These are phyloP conservation scores for Drosophila obscura DNA, from an alignment of 1,140 invertebrate species.

Conservation along the genomic window DNA sequence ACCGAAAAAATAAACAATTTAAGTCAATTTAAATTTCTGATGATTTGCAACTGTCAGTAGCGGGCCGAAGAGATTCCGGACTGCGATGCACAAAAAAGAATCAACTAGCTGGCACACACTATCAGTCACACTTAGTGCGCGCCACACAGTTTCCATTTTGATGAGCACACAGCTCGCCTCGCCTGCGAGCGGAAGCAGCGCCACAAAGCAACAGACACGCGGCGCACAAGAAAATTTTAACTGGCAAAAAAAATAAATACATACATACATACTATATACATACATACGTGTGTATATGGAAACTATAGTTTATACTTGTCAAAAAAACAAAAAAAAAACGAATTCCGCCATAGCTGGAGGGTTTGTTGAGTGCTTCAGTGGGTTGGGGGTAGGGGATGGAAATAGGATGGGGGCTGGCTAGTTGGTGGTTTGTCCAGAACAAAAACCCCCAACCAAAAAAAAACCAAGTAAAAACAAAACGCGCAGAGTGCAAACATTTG, in stretches of 20 bases:
- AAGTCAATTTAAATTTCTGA: constrained; percentile 82
- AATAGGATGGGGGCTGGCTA: constrained; percentile 16
- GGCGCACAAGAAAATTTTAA: constrained; percentile 52
- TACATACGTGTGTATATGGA: constrained; percentile 11
- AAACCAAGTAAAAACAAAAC: constrained; percentile 60
- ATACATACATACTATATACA: constrained; percentile 11
- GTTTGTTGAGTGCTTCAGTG: constrained; percentile 29
- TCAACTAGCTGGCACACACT: constrained; percentile 79
- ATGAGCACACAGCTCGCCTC: constrained; percentile 61
- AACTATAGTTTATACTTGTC: constrained; percentile 36
- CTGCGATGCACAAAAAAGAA: constrained; percentile 67
- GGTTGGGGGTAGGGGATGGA: background rate
- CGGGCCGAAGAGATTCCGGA: constrained; percentile 31
- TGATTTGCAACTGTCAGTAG: constrained; percentile 78
- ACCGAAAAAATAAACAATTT: constrained; percentile 74
- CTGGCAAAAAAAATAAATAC: constrained; percentile 35
- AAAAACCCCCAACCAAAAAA: constrained; percentile 43
- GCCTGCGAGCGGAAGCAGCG: constrained; percentile 47
- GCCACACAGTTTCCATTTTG: constrained; percentile 80
- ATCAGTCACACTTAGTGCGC: constrained; percentile 81
- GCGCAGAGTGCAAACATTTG: constrained; percentile 76
- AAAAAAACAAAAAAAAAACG: background rate
- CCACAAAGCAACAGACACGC: constrained; percentile 30
- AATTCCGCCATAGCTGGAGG: constrained; percentile 17
- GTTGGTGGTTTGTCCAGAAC: constrained; percentile 47